Percentiles rank a stretch among this genome's conserved stretches.
phyloP scores from a whole-genome alignment of 2,888 invertebrate species.

The Junonia oenone region DNA sequence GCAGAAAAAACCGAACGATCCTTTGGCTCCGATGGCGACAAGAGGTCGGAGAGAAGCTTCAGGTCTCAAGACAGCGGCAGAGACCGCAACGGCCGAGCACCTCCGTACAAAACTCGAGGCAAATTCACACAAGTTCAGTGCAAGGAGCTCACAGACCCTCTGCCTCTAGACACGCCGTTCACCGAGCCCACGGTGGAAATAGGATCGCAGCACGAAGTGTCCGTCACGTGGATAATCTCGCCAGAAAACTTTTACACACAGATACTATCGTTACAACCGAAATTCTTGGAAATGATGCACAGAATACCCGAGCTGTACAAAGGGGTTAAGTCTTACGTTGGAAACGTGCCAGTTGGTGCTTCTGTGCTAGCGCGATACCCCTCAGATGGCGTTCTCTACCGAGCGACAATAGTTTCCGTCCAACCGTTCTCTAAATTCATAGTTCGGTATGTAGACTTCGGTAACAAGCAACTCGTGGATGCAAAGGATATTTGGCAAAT shows the following conservation, averaged over 20 bases:
- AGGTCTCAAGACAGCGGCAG: conserved; percentile 47
- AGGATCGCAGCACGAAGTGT: conserved; percentile 77
- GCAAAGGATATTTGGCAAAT: conserved; percentile 84
- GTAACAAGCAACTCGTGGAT: conserved; percentile 83
- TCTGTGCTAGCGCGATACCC: conserved; percentile 85
- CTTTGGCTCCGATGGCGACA: conserved; percentile 49
- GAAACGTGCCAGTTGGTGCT: conserved; percentile 76
- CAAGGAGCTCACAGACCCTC: conserved; percentile 64
- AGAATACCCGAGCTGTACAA: conserved; percentile 84
- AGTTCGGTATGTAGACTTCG: conserved; percentile 88
- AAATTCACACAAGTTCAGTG: conserved; percentile 56
- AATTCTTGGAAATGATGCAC: conserved; percentile 84
- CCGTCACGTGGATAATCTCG: conserved; percentile 87
- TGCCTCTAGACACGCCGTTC: conserved; percentile 71
- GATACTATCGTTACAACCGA: conserved; percentile 64
- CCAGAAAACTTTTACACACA: conserved; percentile 86
- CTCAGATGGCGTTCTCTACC: conserved; percentile 84
- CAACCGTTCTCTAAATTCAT: conserved; percentile 80
- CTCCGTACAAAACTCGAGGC: conserved; percentile 51
- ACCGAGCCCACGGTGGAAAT: conserved; percentile 61
- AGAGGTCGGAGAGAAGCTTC: conserved; percentile 51
- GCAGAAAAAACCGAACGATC: conserved; percentile 50
- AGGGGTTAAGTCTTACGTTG: conserved; percentile 61
- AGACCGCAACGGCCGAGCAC: conserved; percentile 44
- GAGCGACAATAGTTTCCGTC: conserved; percentile 82